Evolutionary conservation across 1,140 invertebrate genomes (phyloP).

Genomic region (Ptiloglossa arizonensis): DNA sequence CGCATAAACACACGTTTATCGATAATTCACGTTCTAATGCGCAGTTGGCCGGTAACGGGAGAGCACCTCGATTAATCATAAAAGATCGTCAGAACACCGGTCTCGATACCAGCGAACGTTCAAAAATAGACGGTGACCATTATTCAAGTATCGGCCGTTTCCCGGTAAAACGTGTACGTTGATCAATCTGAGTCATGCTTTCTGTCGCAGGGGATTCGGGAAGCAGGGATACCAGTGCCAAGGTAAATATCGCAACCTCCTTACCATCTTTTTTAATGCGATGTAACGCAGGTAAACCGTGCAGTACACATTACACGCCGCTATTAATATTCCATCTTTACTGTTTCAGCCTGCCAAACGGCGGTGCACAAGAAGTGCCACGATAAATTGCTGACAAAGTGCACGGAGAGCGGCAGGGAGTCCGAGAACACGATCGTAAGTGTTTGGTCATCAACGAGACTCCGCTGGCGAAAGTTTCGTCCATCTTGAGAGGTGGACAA

Average conservation of each 20-base stretch:
- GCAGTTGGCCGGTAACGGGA: background rate
- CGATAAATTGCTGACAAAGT: constrained; percentile 96
- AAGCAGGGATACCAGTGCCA: constrained; percentile 99
- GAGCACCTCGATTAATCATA: constrained; percentile 27
- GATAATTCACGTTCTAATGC: background rate
- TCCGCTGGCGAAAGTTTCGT: background rate
- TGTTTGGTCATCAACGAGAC: constrained; percentile 59
- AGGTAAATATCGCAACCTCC: constrained; percentile 80
- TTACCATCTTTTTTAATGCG: constrained; percentile 21
- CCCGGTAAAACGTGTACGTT: background rate
- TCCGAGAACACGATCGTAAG: constrained; percentile 97
- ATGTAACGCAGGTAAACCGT: background rate
- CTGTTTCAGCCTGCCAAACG: constrained; percentile 92
- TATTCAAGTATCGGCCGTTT: constrained; percentile 3
- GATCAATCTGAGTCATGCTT: constrained; percentile 27
- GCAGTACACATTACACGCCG: background rate
- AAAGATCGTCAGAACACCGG: background rate
- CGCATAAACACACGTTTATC: background rate
- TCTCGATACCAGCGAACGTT: background rate
- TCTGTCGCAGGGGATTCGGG: constrained; percentile 89
- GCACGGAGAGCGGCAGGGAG: constrained; percentile 95
- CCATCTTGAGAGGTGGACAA: background rate
- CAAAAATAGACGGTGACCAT: constrained; percentile 37
- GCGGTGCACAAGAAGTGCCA: constrained; percentile 99
- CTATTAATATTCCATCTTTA: constrained; percentile 78